A percentile compares a stretch with the other conserved stretches of the same genome.
These are phyloP conservation scores for Phodopus roborovskii DNA, from an alignment of 2,113 vertebrate species.

Conservation along the genomic window DNA sequence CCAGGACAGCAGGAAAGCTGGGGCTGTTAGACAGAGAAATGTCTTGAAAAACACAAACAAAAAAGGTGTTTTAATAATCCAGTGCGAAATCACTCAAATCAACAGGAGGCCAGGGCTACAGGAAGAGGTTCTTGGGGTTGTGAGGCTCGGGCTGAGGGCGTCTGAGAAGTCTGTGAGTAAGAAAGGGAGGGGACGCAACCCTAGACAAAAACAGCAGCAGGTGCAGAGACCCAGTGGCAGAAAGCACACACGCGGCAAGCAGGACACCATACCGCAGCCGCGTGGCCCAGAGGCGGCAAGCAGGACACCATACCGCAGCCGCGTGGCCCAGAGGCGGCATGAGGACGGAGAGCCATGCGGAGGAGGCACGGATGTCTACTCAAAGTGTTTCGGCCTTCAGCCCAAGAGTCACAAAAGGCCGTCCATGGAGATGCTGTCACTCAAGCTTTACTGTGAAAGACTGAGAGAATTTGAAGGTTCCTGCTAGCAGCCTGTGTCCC, in stretches of 20 bases:
- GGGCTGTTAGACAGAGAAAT: not conserved
- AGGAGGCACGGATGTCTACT: not conserved
- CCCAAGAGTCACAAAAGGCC: not conserved
- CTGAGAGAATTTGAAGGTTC: not conserved
- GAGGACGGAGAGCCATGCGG: too few species aligned
- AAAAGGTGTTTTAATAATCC: not conserved
- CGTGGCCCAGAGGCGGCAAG: not conserved
- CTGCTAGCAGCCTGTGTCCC: not conserved
- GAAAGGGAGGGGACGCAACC: not conserved
- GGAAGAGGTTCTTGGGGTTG: not conserved
- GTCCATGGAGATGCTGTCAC: not conserved
- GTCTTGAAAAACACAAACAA: too few species aligned
- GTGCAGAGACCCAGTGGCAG: not conserved
- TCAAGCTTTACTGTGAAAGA: not conserved
- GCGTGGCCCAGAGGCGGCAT: fast-evolving
- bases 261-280: not conserved
- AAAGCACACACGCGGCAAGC: not conserved
- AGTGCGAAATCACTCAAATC: not conserved
- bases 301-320: not conserved
- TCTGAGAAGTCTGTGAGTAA: not conserved
- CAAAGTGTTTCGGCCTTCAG: not conserved
- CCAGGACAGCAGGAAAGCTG: not conserved
- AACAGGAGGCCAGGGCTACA: not conserved
- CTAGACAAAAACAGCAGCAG: not conserved
- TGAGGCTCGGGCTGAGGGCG: not conserved